These are phyloP conservation scores for Dusona sp. DNA, from an alignment of 2,888 invertebrate genomes.

Conservation along the genomic window DNA sequence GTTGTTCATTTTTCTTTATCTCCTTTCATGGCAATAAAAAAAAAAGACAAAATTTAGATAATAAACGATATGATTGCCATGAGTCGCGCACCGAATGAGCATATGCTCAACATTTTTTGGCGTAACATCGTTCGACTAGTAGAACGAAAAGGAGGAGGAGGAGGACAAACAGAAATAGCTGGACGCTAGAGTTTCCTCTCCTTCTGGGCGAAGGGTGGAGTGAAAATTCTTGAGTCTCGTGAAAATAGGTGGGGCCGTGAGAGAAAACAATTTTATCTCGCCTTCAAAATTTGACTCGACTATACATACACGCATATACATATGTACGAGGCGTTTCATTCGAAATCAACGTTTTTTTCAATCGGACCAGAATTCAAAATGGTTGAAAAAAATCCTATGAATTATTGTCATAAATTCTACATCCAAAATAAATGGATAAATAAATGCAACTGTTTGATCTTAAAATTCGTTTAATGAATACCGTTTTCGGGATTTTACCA, in stretches of 20 bases:
- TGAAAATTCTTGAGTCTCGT: constrained; percentile 61
- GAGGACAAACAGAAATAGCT: constrained; percentile 71
- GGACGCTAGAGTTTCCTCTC: constrained; percentile 51
- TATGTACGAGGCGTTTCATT: background rate
- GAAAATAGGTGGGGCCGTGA: constrained; percentile 67
- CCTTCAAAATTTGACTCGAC: constrained; percentile 42
- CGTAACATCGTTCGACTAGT: constrained; percentile 54
- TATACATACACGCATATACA: background rate
- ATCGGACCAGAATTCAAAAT: background rate
- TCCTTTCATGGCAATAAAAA: constrained; percentile 20
- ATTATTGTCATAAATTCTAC: background rate
- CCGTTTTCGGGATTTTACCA: background rate
- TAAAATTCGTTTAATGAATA: background rate
- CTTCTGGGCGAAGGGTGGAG: constrained; percentile 65
- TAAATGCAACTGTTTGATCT: background rate
- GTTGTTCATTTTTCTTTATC: constrained; percentile 58
- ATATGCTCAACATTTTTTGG: constrained; percentile 56
- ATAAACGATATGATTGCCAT: constrained; percentile 40
- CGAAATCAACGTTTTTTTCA: constrained; percentile 2
- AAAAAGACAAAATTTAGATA: constrained; percentile 22
- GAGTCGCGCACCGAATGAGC: constrained; percentile 57
- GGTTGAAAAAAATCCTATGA: background rate
- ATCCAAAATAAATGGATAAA: background rate
- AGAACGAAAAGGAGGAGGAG: constrained; percentile 51
- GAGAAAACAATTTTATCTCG: constrained; percentile 64